Conservation (phyloP, 2,888 invertebrate genomes). For the Amphipoea lucens region DNA sequence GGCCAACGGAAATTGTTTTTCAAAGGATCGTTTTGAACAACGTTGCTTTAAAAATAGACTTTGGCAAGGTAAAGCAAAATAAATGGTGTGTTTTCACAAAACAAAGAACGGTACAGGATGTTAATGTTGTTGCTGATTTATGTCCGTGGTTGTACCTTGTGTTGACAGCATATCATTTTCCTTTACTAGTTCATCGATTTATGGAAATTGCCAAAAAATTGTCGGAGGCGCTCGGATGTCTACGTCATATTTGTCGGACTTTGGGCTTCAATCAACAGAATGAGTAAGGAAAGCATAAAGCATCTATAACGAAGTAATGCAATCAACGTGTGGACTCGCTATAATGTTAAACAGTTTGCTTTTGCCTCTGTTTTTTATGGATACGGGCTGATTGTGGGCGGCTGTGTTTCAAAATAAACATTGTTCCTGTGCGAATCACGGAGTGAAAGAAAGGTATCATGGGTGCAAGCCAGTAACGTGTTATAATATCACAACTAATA, state of each 20-base stretch:
- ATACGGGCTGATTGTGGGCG: conserved; percentile 26
- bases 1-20: conserved; percentile 83
- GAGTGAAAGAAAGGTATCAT: background rate
- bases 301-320: conserved; percentile 36
- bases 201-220: conserved; percentile 59
- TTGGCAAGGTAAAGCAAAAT: conserved; percentile 70
- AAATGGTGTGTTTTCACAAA: conserved; percentile 70
- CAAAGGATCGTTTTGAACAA: conserved; percentile 76
- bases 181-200: conserved; percentile 56
- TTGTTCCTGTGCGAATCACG: background rate
- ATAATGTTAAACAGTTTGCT: conserved; percentile 11
- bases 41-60: conserved; percentile 72
- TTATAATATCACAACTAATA: background rate
- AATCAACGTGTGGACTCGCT: conserved; percentile 17
- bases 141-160: conserved; percentile 60
- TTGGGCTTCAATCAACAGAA: conserved; percentile 8
- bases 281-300: conserved; percentile 19
- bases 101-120: conserved; percentile 70
- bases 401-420: conserved; percentile 32
- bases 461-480: background rate
- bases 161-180: conserved; percentile 65
- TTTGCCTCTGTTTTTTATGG: conserved; percentile 29
- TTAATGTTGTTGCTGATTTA: conserved; percentile 70
- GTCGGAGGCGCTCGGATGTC: conserved; percentile 16
- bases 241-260: conserved; percentile 34